Evolutionary conservation across 1,140 invertebrate species (phyloP).

Genomic region (Bombus pascuorum): DNA sequence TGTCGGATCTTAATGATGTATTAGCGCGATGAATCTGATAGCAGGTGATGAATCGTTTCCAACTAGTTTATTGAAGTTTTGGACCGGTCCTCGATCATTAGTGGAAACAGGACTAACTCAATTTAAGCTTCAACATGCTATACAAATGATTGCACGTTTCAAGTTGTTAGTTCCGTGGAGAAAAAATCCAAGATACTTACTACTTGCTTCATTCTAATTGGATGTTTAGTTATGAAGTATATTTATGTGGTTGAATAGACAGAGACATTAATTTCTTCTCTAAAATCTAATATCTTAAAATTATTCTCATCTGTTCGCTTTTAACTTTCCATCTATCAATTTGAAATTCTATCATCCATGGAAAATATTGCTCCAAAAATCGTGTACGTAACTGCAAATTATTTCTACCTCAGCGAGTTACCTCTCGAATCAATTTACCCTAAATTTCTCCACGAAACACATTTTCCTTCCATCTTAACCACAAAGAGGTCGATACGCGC

Average conservation of each 20-base stretch:
- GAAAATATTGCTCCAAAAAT: no score
- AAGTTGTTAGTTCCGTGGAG: not conserved
- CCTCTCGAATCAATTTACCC: no score
- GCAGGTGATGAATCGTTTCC: constrained; percentile 21
- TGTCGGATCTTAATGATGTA: constrained; percentile 39
- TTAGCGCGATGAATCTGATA: constrained; percentile 36
- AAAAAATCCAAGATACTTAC: not conserved
- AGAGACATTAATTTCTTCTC: no score
- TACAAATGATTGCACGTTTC: not conserved
- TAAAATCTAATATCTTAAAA: no score
- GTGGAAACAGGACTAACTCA: not conserved
- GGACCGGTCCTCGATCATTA: constrained; percentile 19
- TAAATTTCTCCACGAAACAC: not conserved
- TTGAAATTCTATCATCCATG: no score
- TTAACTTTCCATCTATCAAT: no score
- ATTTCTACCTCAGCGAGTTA: no score
- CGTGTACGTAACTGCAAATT: no score
- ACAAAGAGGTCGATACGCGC: not conserved
- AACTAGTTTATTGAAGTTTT: not conserved
- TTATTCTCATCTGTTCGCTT: no score
- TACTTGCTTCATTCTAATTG: not conserved
- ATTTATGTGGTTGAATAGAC: no score
- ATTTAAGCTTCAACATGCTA: not conserved
- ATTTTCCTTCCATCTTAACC: not conserved
- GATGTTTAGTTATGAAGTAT: not conserved